These are phyloP conservation scores for Spongia lamella DNA, from an alignment of 37 sponge, comb jelly and placozoan genomes.

Conservation along the genomic window DNA sequence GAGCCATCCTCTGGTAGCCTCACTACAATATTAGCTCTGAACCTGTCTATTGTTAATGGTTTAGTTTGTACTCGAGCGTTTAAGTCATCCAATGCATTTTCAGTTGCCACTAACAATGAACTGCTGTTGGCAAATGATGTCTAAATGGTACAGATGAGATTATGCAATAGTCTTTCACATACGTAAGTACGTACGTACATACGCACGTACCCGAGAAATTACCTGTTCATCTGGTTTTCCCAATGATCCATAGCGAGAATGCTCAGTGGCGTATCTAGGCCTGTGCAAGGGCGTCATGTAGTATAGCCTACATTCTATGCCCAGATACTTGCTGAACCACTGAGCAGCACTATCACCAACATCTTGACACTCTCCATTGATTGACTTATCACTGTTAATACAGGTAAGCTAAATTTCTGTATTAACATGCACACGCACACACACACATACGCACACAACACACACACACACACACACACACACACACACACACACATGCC, in stretches of 20 bases:
- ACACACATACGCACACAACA: too few relatives aligned
- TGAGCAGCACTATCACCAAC: conserved; percentile 32
- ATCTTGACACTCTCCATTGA: conserved; percentile 32
- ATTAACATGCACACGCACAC: too few relatives aligned
- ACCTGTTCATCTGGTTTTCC: conserved; percentile 28
- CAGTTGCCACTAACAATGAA: conserved; percentile 35
- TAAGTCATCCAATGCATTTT: conserved; percentile 43
- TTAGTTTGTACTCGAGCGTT: conserved; percentile 27
- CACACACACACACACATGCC: too few relatives aligned
- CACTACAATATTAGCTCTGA: conserved; percentile 47
- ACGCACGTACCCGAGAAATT: not conserved
- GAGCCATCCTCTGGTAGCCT: not conserved
- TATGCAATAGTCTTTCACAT: not conserved
- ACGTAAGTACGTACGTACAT: not conserved
- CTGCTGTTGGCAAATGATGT: conserved; percentile 24
- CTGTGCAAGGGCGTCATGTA: conserved; percentile 35
- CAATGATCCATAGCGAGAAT: conserved; percentile 10
- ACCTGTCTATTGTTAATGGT: conserved; percentile 29
- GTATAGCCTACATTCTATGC: conserved; percentile 27
- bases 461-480: too few relatives aligned
- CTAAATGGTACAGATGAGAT: conserved; percentile 9
- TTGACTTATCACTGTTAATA: not conserved
- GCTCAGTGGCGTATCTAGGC: conserved; percentile 17
- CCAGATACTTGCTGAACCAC: conserved; percentile 43
- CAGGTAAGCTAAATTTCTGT: too few relatives aligned